Conservation (phyloP, 2,113 vertebrate species). For the Pteruthius melanotis region DNA sequence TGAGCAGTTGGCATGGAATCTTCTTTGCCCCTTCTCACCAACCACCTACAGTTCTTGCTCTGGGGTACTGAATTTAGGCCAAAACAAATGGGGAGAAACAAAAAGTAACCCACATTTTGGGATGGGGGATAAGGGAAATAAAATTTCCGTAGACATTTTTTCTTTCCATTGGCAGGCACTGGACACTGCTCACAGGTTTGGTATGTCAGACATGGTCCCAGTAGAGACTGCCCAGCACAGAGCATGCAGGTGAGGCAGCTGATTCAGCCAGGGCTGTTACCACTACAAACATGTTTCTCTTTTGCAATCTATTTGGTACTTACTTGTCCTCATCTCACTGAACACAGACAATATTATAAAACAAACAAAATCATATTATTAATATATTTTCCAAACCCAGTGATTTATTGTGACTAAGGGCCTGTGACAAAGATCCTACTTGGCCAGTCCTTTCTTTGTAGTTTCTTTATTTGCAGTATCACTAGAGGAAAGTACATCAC, state of each 20-base stretch:
- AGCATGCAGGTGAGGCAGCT: slow-evolving; percentile 12
- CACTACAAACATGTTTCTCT: not conserved
- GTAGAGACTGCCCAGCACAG: not conserved
- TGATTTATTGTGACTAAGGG: not conserved
- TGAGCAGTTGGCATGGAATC: not conserved
- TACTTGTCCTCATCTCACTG: not conserved
- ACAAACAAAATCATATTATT: not conserved
- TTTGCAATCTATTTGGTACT: not conserved
- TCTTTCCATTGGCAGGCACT: slow-evolving; percentile 1
- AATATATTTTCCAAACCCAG: not conserved
- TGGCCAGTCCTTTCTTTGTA: not conserved
- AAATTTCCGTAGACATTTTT: not conserved
- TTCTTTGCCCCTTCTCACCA: not conserved
- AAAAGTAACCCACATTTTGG: not conserved
- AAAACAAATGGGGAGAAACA: not conserved
- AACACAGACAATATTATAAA: not conserved
- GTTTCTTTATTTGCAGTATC: not conserved
- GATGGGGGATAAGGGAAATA: not conserved
- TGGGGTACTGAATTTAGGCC: not conserved
- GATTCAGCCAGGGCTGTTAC: not conserved
- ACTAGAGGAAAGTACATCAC: not conserved
- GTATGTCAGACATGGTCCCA: not conserved
- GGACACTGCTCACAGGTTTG: not conserved
- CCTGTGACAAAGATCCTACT: not conserved
- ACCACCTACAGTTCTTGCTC: not conserved